Evolutionary conservation across 2,113 vertebrate genomes (phyloP).

Genomic region (Oceanodroma tethys): DNA sequence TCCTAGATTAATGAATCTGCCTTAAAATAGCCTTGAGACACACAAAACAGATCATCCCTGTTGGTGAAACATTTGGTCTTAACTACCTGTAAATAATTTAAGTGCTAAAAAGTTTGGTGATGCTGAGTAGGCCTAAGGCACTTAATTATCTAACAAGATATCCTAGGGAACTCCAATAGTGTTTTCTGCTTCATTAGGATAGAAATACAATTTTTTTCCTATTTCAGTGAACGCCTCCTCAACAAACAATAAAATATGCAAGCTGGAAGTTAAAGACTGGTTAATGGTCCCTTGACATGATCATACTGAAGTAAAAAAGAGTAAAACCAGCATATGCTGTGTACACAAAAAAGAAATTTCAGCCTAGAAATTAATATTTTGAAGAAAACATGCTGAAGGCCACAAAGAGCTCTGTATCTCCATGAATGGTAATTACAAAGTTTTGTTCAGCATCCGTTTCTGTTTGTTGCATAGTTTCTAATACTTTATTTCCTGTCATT

Average conservation of each 20-base stretch:
- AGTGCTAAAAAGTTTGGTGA: neutral
- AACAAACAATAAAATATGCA: neutral
- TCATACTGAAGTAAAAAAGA: neutral
- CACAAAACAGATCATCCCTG: neutral
- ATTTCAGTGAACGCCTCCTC: neutral
- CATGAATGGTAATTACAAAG: neutral
- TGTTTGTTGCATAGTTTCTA: neutral
- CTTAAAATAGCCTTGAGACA: neutral
- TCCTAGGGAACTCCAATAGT: neutral
- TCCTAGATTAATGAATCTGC: neutral
- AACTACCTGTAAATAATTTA: neutral
- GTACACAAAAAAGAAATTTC: neutral
- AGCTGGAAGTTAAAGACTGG: neutral
- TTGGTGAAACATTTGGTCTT: neutral
- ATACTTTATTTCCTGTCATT: neutral
- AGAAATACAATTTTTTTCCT: neutral
- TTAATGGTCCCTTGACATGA: neutral
- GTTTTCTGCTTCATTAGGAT: neutral
- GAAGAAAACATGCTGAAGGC: neutral
- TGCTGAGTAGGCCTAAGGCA: neutral
- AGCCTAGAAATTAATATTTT: neutral
- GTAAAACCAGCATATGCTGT: neutral
- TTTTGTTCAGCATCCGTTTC: neutral
- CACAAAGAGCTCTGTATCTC: neutral
- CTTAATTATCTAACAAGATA: neutral